Evolutionary conservation across 2,113 vertebrate species (phyloP).

Genomic region (Odontesthes bonariensis): DNA sequence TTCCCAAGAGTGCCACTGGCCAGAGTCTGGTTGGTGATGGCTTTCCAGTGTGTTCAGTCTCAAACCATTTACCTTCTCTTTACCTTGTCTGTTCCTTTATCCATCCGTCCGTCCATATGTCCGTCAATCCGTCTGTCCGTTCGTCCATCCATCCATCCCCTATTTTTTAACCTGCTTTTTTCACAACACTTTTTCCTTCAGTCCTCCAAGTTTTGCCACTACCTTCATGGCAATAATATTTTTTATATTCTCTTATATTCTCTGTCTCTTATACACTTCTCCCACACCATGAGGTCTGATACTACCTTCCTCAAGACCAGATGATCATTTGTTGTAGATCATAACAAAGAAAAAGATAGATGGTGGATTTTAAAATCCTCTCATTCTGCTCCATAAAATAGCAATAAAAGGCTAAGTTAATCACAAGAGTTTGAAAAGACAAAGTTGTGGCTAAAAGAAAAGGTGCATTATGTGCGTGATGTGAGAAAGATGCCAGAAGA

Average conservation of each 20-base stretch:
- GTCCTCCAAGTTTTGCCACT: slow-evolving; percentile 3
- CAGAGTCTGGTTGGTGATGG: slow-evolving; percentile 73
- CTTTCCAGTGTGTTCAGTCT: slow-evolving; percentile 75
- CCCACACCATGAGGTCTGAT: neutral
- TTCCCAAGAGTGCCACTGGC: slow-evolving; percentile 79
- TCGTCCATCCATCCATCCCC: slow-evolving; percentile 12
- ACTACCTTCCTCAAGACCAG: neutral
- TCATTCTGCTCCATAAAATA: neutral
- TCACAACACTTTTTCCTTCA: neutral
- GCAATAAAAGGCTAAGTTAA: neutral
- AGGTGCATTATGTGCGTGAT: neutral
- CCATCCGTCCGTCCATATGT: slow-evolving; percentile 31
- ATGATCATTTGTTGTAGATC: neutral
- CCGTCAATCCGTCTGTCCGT: slow-evolving; percentile 26
- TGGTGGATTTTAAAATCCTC: neutral
- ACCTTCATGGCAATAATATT: no score
- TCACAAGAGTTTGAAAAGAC: neutral
- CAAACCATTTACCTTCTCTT: slow-evolving; percentile 34
- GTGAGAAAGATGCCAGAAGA: neutral
- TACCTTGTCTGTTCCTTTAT: slow-evolving; percentile 10
- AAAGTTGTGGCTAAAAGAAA: neutral
- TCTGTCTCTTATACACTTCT: neutral
- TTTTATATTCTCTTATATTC: no score
- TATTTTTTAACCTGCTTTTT: slow-evolving; percentile 7
- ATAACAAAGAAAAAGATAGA: neutral